Base-by-base conservation (phyloP, 2,888 invertebrate species). In the Conchocele bisecta region DNA sequence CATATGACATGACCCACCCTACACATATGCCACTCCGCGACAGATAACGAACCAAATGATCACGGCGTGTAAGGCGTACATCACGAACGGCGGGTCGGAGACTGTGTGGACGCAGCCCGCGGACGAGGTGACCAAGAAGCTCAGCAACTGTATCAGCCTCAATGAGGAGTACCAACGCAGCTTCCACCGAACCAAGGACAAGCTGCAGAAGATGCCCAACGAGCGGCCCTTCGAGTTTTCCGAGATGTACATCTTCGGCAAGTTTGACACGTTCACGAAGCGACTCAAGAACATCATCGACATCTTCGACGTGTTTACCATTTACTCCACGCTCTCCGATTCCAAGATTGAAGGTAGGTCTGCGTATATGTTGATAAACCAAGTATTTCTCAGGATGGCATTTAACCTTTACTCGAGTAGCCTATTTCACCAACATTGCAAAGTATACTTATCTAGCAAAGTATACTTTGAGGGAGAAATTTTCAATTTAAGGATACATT, bases 11-110 rank as follows among this genome's bases (percentile, higher is more conserved):
- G n/a, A n/a, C n/a, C n/a, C n/a, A n/a, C n/a, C n/a, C n/a, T n/a
- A n/a, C n/a, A n/a, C n/a, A n/a, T n/a, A n/a, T n/a, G n/a, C n/a
- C n/a, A n/a, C n/a, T n/a, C n/a, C n/a, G n/a, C n/a, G n/a, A n/a
- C 76, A 91, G 90, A 97, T 98, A 79, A 98, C 98, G 0, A 98
- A 98, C 92, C 98, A 98, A 93, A 98, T 98, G 97, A 98, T 98
- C 74, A 96, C 96, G 85, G 97, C 98, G 0, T 98, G 98, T 92
- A 97, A 96, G 88, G 95, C 96, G 64, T 98, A 98, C 91, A 95
- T 98, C 57, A 91, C 89, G 1, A 94, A 94, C 54, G 92, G 93
- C 68, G 94, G 94, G 0, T 93, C 91, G n/a, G 93, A 94, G 83
- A 97, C 96, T 0, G 96, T 98, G 79, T 98, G 98, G 98, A 94